Evolutionary conservation across 2,888 invertebrate genomes (phyloP), one percentile per base, ranked within the genome.

Genomic region (Apamea sordens): DNA sequence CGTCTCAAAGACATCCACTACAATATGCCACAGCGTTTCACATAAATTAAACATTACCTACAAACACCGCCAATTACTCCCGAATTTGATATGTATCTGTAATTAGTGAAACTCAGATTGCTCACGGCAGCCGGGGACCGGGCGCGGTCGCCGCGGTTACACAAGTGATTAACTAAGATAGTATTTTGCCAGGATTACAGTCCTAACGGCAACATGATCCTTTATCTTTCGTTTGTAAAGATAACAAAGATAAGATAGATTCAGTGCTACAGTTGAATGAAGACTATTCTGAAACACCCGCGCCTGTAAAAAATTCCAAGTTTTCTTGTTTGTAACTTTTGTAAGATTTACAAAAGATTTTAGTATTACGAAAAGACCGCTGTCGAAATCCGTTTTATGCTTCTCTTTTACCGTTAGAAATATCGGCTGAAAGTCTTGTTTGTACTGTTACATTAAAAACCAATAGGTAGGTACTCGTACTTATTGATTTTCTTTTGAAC

Each of bases 21-120:
- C 24, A 56, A 56, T 18, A 4, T 3, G n/a, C n/a, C 18, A 61
- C 41, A 28, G 21, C 11, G 3, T 71, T 61, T 61, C 32, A 59
- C n/a, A 7, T 32, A 28, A 10, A 28, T 56, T 28, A 63, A 53
- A 63, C 28, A n/a, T 73, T 24, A 32, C 47, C 28, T 10, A 18
- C 56, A 47, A 44, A 73, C 36, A 18, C 36, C 13, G 1, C 13
- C 21, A 15, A 21, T 36, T 44, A 15, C 32, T 32, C 47, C n/a
- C 32, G 50, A 82, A 76, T 83, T 10, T 67, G 83, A 83, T 83
- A 76, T n/a, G 59, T 32, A 61, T 61, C 50, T 50, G 2, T 61
- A 59, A 56, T 65, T 41, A 61, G 24, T 10, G 2, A 28, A 56
- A 32, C 32, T 18, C 50, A 63, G 61, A n/a, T 53, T 44, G 41